phyloP scores from a whole-genome alignment of 2,797 vertebrate species.

The Ispidina picta region DNA sequence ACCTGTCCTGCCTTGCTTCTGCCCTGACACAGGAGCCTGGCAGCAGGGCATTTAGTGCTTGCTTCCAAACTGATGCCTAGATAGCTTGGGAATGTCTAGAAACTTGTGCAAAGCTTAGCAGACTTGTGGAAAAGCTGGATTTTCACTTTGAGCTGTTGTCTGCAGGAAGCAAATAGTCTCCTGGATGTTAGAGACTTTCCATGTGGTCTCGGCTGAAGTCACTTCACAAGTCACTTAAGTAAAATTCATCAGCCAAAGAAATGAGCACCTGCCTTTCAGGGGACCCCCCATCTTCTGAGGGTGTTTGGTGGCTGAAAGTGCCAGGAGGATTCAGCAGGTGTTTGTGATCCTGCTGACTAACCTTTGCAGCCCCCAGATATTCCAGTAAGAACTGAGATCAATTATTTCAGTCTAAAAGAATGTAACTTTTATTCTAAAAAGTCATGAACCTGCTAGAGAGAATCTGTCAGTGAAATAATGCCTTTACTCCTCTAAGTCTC shows the following conservation, averaged over 20 bases:
- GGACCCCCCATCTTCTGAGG: neutral
- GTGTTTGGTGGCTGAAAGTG: neutral
- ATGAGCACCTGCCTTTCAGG: neutral
- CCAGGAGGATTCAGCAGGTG: neutral
- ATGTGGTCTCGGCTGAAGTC: neutral
- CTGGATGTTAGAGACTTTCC: neutral
- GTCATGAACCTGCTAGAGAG: constrained; percentile 30
- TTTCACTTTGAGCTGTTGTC: neutral
- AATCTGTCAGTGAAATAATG: constrained; percentile 40
- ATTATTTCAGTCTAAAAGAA: constrained; percentile 15
- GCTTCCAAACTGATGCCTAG: neutral
- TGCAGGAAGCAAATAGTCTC: neutral
- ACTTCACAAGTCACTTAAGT: neutral
- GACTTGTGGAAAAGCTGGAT: neutral
- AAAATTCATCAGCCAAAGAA: neutral
- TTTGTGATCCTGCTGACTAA: neutral
- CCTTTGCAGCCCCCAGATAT: neutral
- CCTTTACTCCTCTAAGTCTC: constrained; percentile 18
- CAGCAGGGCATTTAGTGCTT: neutral
- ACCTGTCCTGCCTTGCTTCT: neutral
- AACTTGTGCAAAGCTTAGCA: neutral
- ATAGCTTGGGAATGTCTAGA: neutral
- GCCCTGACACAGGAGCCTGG: neutral
- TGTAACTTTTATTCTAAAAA: constrained; percentile 32
- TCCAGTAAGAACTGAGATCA: constrained; percentile 21